Evolutionary conservation across 2,113 vertebrate species (phyloP).

Genomic region (Bubo blakistoni): DNA sequence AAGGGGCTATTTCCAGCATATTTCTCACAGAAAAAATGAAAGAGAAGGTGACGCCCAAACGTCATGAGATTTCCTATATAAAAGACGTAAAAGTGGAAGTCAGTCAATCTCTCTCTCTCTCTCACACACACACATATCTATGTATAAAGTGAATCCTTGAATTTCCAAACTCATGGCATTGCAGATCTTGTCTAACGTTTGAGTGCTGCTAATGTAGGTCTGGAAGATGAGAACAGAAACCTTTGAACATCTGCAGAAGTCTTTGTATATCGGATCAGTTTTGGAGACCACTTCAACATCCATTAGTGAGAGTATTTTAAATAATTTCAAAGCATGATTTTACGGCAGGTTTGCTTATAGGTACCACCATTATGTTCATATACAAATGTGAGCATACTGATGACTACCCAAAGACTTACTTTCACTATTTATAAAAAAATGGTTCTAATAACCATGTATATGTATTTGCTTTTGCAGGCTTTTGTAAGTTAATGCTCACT

Average conservation of each 20-base stretch:
- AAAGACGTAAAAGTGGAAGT: background rate
- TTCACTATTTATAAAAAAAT: background rate
- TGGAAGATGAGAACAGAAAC: background rate
- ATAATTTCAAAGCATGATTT: background rate
- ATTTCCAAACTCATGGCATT: background rate
- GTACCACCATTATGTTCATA: background rate
- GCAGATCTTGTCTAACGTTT: background rate
- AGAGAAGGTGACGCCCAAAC: background rate
- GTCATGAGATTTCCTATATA: background rate
- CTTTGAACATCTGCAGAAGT: background rate
- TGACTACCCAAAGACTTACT: background rate
- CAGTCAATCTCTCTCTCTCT: background rate
- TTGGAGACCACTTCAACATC: background rate
- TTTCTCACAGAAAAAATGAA: slow-evolving; percentile 10
- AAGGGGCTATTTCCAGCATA: background rate
- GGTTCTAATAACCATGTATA: background rate
- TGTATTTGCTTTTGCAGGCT: background rate
- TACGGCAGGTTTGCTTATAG: background rate
- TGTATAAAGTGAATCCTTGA: background rate
- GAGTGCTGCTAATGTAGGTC: background rate
- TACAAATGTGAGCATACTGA: background rate
- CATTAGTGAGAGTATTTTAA: background rate
- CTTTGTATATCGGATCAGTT: background rate
- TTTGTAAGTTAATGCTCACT: background rate
- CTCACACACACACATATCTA: background rate